Evolutionary conservation across 2,888 invertebrate genomes (phyloP).

Genomic region (Ypsolopha sequella): DNA sequence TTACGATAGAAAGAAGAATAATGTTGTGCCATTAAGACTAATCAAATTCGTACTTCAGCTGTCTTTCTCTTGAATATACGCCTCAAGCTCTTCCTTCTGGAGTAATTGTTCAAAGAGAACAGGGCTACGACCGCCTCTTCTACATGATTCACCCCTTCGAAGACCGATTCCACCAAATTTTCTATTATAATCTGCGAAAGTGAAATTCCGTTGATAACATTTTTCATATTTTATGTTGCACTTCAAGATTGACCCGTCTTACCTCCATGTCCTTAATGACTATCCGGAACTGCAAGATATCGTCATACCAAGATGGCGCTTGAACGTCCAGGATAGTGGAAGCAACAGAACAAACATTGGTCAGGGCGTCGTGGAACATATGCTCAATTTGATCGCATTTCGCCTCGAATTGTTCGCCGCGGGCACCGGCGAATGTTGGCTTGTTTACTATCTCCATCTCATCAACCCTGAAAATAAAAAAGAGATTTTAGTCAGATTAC

Average conservation of each 20-base stretch:
- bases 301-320: constrained; percentile 86
- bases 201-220: background rate
- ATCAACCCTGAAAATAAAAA: constrained; percentile 66
- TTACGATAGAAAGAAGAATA: too few species aligned
- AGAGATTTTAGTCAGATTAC: background rate
- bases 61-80: constrained; percentile 78
- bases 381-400: constrained; percentile 79
- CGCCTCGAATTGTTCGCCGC: constrained; percentile 75
- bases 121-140: constrained; percentile 85
- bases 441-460: constrained; percentile 77
- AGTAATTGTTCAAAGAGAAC: constrained; percentile 82
- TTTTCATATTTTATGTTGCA: background rate
- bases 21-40: too few species aligned
- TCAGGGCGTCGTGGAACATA: constrained; percentile 77
- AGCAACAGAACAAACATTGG: constrained; percentile 71
- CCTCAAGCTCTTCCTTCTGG: constrained; percentile 78
- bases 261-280: constrained; percentile 75
- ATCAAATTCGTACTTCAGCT: constrained; percentile 51
- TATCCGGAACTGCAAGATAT: constrained; percentile 72
- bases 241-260: constrained; percentile 3
- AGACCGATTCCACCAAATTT: constrained; percentile 83
- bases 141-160: constrained; percentile 82
- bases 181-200: constrained; percentile 79
- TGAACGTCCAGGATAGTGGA: constrained; percentile 82
- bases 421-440: constrained; percentile 83